Evolutionary conservation across 2,113 vertebrate species (phyloP).

Genomic region (Poeciliopsis occidentalis): DNA sequence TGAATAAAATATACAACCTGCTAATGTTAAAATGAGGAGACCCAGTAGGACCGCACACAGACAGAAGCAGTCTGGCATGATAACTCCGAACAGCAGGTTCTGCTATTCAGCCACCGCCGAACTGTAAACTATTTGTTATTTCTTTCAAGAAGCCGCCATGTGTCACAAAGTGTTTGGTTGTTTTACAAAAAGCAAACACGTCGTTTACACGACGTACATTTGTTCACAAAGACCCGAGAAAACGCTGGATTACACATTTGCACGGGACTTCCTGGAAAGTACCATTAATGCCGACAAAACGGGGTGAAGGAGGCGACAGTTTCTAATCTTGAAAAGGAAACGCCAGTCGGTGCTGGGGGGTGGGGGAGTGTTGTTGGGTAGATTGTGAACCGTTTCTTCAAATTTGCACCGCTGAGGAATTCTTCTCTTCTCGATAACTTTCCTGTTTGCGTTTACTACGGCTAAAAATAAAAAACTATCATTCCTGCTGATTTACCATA

Average conservation of each 20-base stretch:
- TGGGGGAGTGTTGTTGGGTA: no score
- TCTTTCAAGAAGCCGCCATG: background rate
- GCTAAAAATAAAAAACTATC: background rate
- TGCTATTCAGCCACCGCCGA: background rate
- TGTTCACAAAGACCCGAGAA: background rate
- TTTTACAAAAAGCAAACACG: background rate
- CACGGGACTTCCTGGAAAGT: constrained; percentile 61
- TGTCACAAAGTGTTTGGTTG: background rate
- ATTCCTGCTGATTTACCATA: background rate
- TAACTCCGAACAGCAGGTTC: background rate
- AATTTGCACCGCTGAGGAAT: background rate
- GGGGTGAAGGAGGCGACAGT: background rate
- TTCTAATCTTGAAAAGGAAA: background rate
- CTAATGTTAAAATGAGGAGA: constrained; percentile 81
- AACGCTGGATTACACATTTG: constrained; percentile 1
- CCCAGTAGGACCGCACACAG: constrained; percentile 77
- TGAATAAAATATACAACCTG: constrained; percentile 84
- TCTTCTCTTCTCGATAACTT: background rate
- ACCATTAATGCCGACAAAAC: constrained; percentile 36
- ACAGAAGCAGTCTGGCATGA: constrained; percentile 85
- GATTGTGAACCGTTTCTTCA: no score
- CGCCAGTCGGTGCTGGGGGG: no score
- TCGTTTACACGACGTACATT: background rate
- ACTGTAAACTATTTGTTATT: background rate
- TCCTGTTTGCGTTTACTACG: background rate